These are phyloP conservation scores for Silurus lanzhouensis DNA, from an alignment of 2,797 vertebrate genomes.

Conservation along the genomic window DNA sequence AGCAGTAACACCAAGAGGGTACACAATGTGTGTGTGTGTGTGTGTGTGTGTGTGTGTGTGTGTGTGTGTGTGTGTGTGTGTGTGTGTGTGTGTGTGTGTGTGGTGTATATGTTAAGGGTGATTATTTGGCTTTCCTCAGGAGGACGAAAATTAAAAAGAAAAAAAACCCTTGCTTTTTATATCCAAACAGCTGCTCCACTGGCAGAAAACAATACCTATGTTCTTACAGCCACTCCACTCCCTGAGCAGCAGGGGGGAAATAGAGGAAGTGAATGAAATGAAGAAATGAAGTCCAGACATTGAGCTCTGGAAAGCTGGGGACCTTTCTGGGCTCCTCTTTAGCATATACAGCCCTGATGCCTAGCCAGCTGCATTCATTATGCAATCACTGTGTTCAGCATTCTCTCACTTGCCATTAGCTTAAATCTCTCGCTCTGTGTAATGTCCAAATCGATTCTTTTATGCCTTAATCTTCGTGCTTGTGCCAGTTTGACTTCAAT, in stretches of 20 bases:
- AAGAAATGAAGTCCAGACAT: conserved; percentile 41
- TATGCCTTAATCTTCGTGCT: conserved; percentile 1
- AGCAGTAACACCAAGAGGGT: conserved; percentile 6
- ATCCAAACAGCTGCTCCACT: conserved; percentile 40
- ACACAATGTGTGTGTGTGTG: conserved; percentile 27
- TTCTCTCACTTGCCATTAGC: conserved; percentile 35
- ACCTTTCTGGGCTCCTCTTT: conserved; percentile 19
- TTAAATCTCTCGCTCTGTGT: conserved; percentile 20
- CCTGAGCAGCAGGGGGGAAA: conserved; percentile 37
- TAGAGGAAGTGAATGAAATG: no score
- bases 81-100: conserved; percentile 16
- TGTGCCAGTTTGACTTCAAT: conserved; percentile 9
- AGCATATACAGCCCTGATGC: conserved; percentile 21
- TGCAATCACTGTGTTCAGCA: conserved; percentile 34
- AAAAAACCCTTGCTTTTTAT: conserved; percentile 28
- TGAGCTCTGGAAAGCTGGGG: conserved; percentile 24
- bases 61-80: neutral
- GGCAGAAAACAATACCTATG: conserved; percentile 49
- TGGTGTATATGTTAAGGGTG: neutral
- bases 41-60: neutral
- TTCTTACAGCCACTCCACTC: conserved; percentile 36
- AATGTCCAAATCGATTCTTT: conserved; percentile 25
- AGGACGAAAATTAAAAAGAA: neutral
- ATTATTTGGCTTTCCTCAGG: conserved; percentile 11
- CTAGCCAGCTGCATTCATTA: conserved; percentile 31